These are phyloP conservation scores for Malacoraja senta DNA, from an alignment of 2,797 vertebrate genomes.

Conservation along the genomic window DNA sequence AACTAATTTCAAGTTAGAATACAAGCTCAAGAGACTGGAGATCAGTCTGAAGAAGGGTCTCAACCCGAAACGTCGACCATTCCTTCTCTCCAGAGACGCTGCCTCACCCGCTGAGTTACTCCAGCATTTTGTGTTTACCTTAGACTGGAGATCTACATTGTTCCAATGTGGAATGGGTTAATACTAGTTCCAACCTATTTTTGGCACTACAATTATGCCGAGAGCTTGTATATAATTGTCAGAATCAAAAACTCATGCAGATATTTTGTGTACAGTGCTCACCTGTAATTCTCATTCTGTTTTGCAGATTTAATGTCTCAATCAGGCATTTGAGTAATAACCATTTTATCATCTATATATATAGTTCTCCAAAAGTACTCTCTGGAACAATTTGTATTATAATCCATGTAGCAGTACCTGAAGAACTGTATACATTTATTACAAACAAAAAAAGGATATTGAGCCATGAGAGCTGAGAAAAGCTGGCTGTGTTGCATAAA, in stretches of 20 bases:
- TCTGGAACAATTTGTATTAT: constrained; percentile 13
- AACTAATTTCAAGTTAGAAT: neutral
- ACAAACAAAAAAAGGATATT: constrained; percentile 79
- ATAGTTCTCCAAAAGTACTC: constrained; percentile 33
- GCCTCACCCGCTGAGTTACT: too few relatives aligned
- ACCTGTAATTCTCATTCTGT: constrained; percentile 59
- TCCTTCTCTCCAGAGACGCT: too few relatives aligned
- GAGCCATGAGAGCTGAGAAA: constrained; percentile 80
- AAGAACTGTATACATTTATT: neutral
- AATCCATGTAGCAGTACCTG: neutral
- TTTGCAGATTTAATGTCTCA: constrained; percentile 53
- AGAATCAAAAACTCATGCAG: constrained; percentile 29
- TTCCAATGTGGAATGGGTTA: neutral
- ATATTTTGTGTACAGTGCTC: constrained; percentile 57
- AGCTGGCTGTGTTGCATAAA: constrained; percentile 90
- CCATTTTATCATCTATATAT: neutral
- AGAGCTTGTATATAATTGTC: constrained; percentile 64
- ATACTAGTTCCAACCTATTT: neutral
- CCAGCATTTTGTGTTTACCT: too few relatives aligned
- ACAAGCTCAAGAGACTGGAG: neutral
- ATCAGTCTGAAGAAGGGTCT: too few relatives aligned
- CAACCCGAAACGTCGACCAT: too few relatives aligned
- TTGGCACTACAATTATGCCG: constrained; percentile 62
- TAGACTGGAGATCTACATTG: neutral
- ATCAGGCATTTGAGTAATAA: constrained; percentile 30